Percentiles rank a stretch among this genome's conserved stretches.
Evolutionary conservation across 2,797 vertebrate genomes (phyloP).

Genomic region (Sus cebifrons): DNA sequence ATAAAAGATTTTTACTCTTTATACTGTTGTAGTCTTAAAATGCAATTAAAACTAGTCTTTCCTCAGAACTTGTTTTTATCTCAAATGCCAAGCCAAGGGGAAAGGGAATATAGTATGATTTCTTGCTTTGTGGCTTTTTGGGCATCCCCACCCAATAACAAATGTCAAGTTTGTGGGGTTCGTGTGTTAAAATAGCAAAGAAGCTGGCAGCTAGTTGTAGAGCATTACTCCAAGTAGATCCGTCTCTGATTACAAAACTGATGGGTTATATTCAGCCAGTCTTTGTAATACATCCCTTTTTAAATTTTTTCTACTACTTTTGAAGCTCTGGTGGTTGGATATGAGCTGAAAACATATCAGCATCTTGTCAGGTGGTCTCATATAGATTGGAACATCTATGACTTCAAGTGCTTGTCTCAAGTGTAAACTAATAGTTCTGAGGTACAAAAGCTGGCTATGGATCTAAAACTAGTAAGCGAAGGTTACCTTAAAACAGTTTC

Average conservation of each 20-base stretch:
- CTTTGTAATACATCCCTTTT: not conserved
- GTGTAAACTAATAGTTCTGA: conserved; percentile 38
- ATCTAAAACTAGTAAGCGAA: too few relatives aligned
- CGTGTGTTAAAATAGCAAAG: conserved; percentile 52
- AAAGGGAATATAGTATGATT: conserved; percentile 48
- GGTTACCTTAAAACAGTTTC: too few relatives aligned
- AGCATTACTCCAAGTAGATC: not conserved
- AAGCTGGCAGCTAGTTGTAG: conserved; percentile 47
- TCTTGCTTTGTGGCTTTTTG: conserved; percentile 61
- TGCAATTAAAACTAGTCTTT: conserved; percentile 52
- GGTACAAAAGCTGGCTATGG: conserved; percentile 1
- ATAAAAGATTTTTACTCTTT: conserved; percentile 54
- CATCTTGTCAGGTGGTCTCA: not conserved
- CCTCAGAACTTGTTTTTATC: conserved; percentile 50
- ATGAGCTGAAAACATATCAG: conserved; percentile 22
- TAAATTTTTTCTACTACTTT: not conserved
- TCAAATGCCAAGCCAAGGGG: conserved; percentile 8
- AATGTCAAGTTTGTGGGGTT: conserved; percentile 51
- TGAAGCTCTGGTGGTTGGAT: conserved; percentile 14
- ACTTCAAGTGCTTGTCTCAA: conserved; percentile 2
- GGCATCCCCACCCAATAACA: not conserved
- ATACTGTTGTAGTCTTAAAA: conserved; percentile 51
- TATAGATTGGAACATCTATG: conserved; percentile 55
- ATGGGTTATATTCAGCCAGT: not conserved
- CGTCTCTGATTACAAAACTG: conserved; percentile 41